Percentiles rank a stretch among this genome's conserved stretches.
Evolutionary conservation across 1,140 invertebrate species (phyloP).

Genomic region (Oppia nitens): DNA sequence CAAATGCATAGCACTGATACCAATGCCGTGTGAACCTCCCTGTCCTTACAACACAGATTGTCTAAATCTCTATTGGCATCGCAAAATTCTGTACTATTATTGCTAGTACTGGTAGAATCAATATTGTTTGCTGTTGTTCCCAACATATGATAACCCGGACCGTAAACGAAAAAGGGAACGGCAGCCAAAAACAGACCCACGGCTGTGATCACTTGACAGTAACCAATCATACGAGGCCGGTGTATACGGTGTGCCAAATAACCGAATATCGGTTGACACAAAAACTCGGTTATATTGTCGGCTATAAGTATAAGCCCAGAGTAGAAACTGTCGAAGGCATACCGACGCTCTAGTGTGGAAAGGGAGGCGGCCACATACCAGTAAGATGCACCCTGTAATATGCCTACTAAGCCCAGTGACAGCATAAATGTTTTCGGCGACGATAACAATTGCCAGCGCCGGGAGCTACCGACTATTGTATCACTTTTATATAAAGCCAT

Average conservation of each 20-base stretch:
- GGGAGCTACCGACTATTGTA: too few species aligned
- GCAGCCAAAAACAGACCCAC: conserved; percentile 44
- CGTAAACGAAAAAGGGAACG: conserved; percentile 48
- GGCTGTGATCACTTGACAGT: conserved; percentile 47
- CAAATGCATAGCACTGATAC: conserved; percentile 11
- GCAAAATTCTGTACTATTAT: neutral
- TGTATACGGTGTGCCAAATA: conserved; percentile 47
- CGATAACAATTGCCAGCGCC: too few species aligned
- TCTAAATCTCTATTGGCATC: neutral
- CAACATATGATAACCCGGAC: conserved; percentile 27
- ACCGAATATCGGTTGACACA: conserved; percentile 31
- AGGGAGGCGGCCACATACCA: too few species aligned
- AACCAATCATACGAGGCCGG: conserved; percentile 48
- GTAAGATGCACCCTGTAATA: too few species aligned
- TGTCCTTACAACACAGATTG: neutral
- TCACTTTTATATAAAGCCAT: too few species aligned
- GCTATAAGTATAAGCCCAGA: conserved; percentile 36
- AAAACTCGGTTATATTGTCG: conserved; percentile 16
- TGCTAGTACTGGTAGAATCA: too few species aligned
- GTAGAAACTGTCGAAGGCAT: conserved; percentile 54
- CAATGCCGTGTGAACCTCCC: neutral
- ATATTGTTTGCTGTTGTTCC: neutral
- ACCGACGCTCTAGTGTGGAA: conserved; percentile 59
- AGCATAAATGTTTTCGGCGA: too few species aligned
- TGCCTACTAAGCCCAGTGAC: too few species aligned